Base-by-base conservation (phyloP, 2,888 invertebrate species). In the Aromia moschata region DNA sequence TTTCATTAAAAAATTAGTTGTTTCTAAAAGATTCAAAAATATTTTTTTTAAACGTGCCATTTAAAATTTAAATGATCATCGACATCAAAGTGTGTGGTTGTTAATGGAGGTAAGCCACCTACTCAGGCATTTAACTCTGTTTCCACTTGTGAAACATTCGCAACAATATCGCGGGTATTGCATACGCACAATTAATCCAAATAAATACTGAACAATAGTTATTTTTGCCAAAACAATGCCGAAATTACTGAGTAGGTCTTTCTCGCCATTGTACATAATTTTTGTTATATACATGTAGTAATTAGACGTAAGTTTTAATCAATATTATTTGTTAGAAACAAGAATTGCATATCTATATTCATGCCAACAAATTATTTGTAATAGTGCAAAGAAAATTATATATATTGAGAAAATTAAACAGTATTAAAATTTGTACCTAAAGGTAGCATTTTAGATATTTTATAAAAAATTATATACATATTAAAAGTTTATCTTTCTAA, bases 341-440 rank as follows among this genome's bases (percentile, higher is more conserved):
- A 67, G 69, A 61, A 73, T 71, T 73, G 77, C 78, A 78, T 78
- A 78, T 78, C 78, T 76, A 73, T 75, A 75, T 75, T 77, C 77
- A 77, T 77, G 78, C 77, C 78, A 78, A 78, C 74, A 74, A 70
- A 70, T 51, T 59, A 56, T 64, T 64, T 64, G 62, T 67, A 64
- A 64, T 72, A 74, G 68, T 70, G 69, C 69, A 56, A 56, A 59
- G 36, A 56, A 60, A 57, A 70, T 71, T 74, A 73, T 71, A 77
- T 75, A 76, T 74, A 73, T 73, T 70, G 71, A 74, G 69, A 74
- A 73, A 73, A 76, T 72, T 74, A 68, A 77, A 74, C 80, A 80
- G 80, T 80, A 80, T 80, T 80, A 80, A 79, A 77, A 80, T 79
- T 80, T 78, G 80, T 80, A 80, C 79, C 80, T 80, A 79, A 79